Evolutionary conservation across 2,113 vertebrate genomes (phyloP).

Genomic region (Phalacrocorax brasilianus): DNA sequence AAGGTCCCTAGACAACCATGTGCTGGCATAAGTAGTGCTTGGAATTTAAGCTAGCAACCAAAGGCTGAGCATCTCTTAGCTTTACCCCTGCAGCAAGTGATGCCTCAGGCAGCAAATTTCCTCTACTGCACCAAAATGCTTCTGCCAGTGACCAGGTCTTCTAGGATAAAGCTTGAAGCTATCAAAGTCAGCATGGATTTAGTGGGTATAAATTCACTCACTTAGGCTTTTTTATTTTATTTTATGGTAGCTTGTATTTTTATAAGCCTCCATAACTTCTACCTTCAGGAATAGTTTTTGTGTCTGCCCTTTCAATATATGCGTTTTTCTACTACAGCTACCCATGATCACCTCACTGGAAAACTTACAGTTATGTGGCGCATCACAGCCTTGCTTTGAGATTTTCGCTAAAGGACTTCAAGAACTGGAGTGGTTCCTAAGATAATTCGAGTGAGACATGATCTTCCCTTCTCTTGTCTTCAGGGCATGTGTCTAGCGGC

Average conservation of each 20-base stretch:
- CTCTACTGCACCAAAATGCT: neutral
- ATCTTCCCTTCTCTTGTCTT: neutral
- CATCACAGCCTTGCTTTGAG: neutral
- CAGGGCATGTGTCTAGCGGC: neutral
- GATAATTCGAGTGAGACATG: neutral
- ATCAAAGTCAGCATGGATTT: neutral
- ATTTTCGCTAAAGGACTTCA: neutral
- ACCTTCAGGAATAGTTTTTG: neutral
- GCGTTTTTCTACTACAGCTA: neutral
- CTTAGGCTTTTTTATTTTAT: neutral
- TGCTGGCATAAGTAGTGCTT: neutral
- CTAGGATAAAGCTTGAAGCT: neutral
- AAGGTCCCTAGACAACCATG: neutral
- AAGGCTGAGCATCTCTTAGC: neutral
- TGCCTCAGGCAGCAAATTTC: neutral
- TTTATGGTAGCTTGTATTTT: neutral
- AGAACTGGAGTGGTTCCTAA: neutral
- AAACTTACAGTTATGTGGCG: neutral
- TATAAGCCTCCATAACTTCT: neutral
- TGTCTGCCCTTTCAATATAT: neutral
- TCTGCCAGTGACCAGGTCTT: neutral
- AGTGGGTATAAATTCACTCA: neutral
- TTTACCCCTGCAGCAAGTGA: neutral
- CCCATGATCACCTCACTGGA: neutral
- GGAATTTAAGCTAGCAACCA: neutral